phyloP scores from a whole-genome alignment of 2,888 invertebrate genomes.

The Drosophila fungiperda region DNA sequence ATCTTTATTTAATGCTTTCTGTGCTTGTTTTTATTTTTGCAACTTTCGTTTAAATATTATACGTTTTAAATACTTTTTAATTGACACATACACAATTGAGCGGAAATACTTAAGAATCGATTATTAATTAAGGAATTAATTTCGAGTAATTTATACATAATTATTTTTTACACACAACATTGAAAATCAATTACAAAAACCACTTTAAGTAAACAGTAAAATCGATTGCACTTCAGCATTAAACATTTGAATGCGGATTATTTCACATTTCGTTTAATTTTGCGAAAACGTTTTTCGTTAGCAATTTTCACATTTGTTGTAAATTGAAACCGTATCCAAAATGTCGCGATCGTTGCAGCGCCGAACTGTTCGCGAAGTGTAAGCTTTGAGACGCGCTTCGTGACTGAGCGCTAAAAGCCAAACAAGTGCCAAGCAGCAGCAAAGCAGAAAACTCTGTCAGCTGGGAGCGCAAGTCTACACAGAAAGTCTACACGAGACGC shows the following conservation, averaged over 20 bases:
- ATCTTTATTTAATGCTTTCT: conserved; percentile 4
- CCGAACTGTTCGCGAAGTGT: conserved; percentile 43
- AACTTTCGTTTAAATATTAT: neutral
- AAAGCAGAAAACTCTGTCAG: conserved; percentile 30
- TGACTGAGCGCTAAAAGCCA: conserved; percentile 72
- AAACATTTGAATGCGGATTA: conserved; percentile 22
- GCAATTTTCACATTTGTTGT: conserved; percentile 29
- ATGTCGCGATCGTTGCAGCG: conserved; percentile 43
- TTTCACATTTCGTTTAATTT: conserved; percentile 48
- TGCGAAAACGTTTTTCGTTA: conserved; percentile 34
- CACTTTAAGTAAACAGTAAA: conserved; percentile 13
- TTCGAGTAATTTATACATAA: neutral
- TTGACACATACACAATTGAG: neutral
- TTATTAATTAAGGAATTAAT: conserved; percentile 2
- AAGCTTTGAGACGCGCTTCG: conserved; percentile 77
- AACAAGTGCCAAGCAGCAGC: conserved; percentile 61
- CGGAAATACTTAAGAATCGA: neutral
- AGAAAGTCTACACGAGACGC: conserved; percentile 54
- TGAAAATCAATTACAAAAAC: conserved; percentile 8
- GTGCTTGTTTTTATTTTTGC: conserved; percentile 9
- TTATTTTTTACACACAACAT: neutral
- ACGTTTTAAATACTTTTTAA: conserved; percentile 4
- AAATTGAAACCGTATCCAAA: conserved; percentile 56
- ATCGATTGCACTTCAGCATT: conserved; percentile 19
- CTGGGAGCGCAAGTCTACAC: conserved; percentile 59